These are phyloP conservation scores for Tapirus terrestris DNA, from an alignment of 2,113 vertebrate species.

Conservation along the genomic window DNA sequence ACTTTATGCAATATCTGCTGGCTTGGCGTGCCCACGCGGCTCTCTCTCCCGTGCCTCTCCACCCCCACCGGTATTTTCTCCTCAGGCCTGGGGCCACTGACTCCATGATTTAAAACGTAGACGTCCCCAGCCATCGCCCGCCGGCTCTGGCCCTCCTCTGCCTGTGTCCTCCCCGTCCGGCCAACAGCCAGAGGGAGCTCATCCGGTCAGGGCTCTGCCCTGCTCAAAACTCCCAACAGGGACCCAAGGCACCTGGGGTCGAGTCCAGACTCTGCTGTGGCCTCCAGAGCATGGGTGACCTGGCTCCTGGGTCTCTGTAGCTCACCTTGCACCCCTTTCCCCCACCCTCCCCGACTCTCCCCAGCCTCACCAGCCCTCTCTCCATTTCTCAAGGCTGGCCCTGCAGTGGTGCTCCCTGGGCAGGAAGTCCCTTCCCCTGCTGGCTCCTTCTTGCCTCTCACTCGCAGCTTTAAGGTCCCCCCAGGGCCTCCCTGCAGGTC, in stretches of 20 bases:
- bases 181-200: background rate
- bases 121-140: fast-evolving
- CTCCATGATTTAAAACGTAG: background rate
- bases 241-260: fast-evolving
- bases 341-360: fast-evolving
- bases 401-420: background rate
- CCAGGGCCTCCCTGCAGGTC: fast-evolving
- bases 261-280: background rate
- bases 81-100: fast-evolving
- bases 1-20: fast-evolving
- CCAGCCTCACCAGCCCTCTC: background rate
- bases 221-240: too few relatives aligned
- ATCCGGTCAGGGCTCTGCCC: fast-evolving
- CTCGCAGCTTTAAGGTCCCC: background rate
- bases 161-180: fast-evolving
- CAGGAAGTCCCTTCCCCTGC: background rate
- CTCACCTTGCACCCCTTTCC: fast-evolving
- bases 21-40: background rate
- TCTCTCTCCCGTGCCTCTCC: fast-evolving
- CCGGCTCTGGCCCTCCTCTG: fast-evolving
- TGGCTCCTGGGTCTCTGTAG: background rate
- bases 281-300: background rate
- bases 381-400: fast-evolving
- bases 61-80: fast-evolving
- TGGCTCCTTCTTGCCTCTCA: background rate